Base-by-base conservation (phyloP, 2,888 invertebrate species). In the Cactoblastis cactorum region DNA sequence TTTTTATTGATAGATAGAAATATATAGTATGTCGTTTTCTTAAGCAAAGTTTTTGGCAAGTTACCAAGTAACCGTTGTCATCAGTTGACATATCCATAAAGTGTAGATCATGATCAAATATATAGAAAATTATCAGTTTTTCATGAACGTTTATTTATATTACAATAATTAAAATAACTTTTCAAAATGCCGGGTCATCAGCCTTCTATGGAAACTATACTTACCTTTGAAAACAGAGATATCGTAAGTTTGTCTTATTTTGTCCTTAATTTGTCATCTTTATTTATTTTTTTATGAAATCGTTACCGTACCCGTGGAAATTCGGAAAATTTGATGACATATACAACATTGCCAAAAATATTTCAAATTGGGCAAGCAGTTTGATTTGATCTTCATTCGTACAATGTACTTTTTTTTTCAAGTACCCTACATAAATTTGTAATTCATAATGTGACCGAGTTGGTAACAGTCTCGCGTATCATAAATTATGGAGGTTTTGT, bases 141-240 rank as follows among this genome's bases (percentile, higher is more conserved):
- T 3, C 8, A 5, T 8, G 11, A 32, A 28, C 4, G 28, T 43
- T n/a, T 34, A 32, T 24, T 17, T 33, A 1, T 12, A 34, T 35
- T 19, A 46, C 19, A 17, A 22, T 14, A 46, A 47, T 34, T 24
- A 5, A 3, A 33, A 22, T 14, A 15, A 22, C 22, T 3, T 8
- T 19, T 33, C 24, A 54, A 33, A 15, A 67, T 70, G 66, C 47
- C 61, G n/a, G 38, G 11, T 0, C 18, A 12, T 6, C 32, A n/a
- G 2, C 14, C 19, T 50, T 86, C 86, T 8, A 53, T 78, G 53
- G 83, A 84, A 59, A 85, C 85, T 17, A 85, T 86, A 51, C 75
- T 85, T 33, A 80, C 77, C 32, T 77, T 68, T 53, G 78, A 81
- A 54, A 82, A 80, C 52, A 71, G 67, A 67, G 80, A 83, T 57